Percentiles rank a stretch among this genome's conserved stretches.
Conservation (phyloP, 2,888 invertebrate species). For the Machimus atricapillus region DNA sequence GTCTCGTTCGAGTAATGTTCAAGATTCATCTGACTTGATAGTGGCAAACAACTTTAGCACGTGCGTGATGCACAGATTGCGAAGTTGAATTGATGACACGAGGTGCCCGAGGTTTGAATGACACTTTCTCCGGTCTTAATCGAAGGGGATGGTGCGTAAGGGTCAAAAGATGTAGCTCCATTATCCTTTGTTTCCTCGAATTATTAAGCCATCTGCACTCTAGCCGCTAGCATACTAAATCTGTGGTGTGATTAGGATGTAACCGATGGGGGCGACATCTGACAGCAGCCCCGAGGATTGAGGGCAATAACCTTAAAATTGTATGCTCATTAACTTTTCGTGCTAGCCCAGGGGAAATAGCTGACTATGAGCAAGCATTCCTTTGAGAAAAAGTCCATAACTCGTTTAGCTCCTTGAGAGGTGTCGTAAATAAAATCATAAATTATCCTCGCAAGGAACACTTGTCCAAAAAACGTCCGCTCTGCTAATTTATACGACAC, state of each 20-base stretch:
- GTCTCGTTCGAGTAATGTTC: background rate
- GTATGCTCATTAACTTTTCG: background rate
- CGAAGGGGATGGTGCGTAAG: background rate
- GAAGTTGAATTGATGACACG: background rate
- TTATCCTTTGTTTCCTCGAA: background rate
- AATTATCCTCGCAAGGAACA: slow-evolving; percentile 23
- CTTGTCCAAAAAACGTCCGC: background rate
- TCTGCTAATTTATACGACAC: background rate
- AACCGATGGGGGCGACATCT: background rate
- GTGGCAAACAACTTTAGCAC: background rate
- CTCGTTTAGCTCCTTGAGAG: background rate
- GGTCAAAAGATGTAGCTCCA: background rate
- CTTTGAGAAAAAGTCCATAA: background rate
- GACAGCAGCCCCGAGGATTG: background rate
- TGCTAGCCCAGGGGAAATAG: background rate
- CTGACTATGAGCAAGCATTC: background rate
- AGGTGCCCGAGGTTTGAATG: background rate
- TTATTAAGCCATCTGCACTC: background rate
- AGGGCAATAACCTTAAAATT: background rate
- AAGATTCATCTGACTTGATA: background rate
- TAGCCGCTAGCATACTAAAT: background rate
- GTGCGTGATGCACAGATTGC: background rate
- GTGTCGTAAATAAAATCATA: slow-evolving; percentile 23
- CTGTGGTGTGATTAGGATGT: background rate
- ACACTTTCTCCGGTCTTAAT: background rate